phyloP scores from a whole-genome alignment of 2,113 vertebrate genomes.

The Ochotona curzoniae region DNA sequence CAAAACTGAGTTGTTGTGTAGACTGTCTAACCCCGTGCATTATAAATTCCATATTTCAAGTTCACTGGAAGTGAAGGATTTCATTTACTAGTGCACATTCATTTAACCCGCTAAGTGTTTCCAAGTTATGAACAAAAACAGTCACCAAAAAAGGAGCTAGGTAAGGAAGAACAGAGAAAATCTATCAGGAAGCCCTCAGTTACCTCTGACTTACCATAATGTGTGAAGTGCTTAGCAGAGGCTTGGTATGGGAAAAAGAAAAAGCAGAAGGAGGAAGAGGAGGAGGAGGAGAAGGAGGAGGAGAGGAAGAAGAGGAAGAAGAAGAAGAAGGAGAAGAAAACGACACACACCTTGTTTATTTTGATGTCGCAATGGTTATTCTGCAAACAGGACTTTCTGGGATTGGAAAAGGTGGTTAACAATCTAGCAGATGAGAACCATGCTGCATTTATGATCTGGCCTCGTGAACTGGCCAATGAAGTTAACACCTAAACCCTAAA shows the following conservation, averaged over 20 bases:
- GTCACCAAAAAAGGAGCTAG: not conserved
- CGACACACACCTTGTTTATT: not conserved
- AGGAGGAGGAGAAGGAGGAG: too few relatives aligned
- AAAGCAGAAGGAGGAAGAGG: too few relatives aligned
- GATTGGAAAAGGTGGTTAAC: not conserved
- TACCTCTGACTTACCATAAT: not conserved
- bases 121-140: not conserved
- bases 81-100: not conserved
- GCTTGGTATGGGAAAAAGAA: not conserved
- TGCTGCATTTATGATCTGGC: not conserved
- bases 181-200: not conserved
- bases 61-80: not conserved
- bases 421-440: not conserved
- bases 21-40: not conserved
- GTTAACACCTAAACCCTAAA: not conserved
- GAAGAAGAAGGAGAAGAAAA: too few relatives aligned
- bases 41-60: not conserved
- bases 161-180: not conserved
- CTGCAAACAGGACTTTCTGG: not conserved
- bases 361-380: not conserved
- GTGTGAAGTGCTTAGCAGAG: not conserved
- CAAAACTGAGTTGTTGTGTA: not conserved
- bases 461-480: not conserved
- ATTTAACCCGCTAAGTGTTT: not conserved
- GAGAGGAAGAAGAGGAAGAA: too few relatives aligned